These are phyloP conservation scores for Parus major DNA, from an alignment of 2,113 vertebrate genomes.

Conservation along the genomic window DNA sequence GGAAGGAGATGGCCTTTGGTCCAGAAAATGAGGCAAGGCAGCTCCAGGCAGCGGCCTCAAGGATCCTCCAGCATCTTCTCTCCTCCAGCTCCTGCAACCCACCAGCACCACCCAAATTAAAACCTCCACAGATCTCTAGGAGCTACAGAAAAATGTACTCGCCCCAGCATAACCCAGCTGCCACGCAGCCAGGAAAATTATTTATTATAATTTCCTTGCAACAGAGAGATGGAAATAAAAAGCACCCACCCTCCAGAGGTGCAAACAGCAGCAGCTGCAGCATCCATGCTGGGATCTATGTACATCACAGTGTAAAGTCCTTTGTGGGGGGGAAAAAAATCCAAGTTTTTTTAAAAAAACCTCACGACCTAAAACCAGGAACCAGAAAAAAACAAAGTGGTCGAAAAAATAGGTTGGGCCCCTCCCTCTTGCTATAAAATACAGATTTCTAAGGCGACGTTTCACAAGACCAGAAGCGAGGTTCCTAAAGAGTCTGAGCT, in stretches of 20 bases:
- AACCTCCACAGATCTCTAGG: accelerated
- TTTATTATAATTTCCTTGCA: conserved; percentile 51
- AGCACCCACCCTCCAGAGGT: not conserved
- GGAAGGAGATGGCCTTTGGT: conserved; percentile 13
- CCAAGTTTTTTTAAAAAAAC: not conserved
- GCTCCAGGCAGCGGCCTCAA: not conserved
- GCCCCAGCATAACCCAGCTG: not conserved
- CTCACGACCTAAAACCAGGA: not conserved
- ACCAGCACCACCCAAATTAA: not conserved
- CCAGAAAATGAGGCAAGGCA: not conserved
- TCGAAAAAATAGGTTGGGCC: not conserved
- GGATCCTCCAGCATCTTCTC: not conserved
- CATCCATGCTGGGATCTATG: not conserved
- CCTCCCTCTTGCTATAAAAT: not conserved
- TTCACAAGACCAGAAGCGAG: conserved; percentile 42
- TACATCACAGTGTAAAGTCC: conserved; percentile 49
- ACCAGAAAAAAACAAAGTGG: not conserved
- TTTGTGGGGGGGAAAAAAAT: not conserved
- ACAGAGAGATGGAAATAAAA: not conserved
- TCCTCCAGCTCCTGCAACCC: not conserved
- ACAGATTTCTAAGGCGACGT: not conserved
- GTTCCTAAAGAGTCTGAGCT: conserved; percentile 43
- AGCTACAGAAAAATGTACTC: not conserved
- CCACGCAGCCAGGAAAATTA: not conserved
- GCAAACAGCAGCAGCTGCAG: conserved; percentile 34